These are phyloP conservation scores for Bugulina stolonifera DNA, from an alignment of 2,888 invertebrate genomes.

Conservation along the genomic window DNA sequence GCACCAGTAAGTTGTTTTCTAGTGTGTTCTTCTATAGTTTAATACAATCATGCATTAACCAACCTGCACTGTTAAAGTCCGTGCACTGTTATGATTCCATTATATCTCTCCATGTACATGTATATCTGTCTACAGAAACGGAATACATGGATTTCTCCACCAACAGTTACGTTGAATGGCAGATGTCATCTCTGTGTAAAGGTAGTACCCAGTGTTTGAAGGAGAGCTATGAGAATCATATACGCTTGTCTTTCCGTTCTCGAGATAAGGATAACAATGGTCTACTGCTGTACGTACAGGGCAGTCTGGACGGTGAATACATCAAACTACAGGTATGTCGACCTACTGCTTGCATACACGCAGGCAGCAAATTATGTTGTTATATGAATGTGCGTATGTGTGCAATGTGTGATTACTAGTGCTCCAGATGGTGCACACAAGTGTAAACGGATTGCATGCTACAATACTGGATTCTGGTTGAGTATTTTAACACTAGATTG, in stretches of 20 bases:
- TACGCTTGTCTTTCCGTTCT: conserved; percentile 57
- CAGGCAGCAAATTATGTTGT: too few species aligned
- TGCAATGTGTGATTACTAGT: too few species aligned
- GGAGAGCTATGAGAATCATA: conserved; percentile 64
- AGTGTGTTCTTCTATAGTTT: too few species aligned
- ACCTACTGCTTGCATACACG: too few species aligned
- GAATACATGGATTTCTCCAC: conserved; percentile 69
- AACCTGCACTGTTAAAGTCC: neutral
- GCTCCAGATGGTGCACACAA: too few species aligned
- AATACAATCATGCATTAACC: neutral
- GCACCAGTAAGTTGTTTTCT: conserved; percentile 39
- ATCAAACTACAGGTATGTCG: conserved; percentile 72
- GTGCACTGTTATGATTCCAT: neutral
- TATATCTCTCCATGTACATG: too few species aligned
- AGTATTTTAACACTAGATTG: too few species aligned
- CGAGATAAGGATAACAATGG: conserved; percentile 66
- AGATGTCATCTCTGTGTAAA: conserved; percentile 57
- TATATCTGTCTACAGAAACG: conserved; percentile 42
- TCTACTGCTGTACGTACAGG: conserved; percentile 75
- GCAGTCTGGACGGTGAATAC: conserved; percentile 58
- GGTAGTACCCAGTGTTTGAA: conserved; percentile 33
- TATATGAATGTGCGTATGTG: too few species aligned
- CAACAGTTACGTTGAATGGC: conserved; percentile 94
- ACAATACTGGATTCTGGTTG: too few species aligned
- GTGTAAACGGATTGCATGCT: too few species aligned